These are phyloP conservation scores for Eristalis pertinax DNA, from an alignment of 2,888 invertebrate genomes.

Conservation along the genomic window DNA sequence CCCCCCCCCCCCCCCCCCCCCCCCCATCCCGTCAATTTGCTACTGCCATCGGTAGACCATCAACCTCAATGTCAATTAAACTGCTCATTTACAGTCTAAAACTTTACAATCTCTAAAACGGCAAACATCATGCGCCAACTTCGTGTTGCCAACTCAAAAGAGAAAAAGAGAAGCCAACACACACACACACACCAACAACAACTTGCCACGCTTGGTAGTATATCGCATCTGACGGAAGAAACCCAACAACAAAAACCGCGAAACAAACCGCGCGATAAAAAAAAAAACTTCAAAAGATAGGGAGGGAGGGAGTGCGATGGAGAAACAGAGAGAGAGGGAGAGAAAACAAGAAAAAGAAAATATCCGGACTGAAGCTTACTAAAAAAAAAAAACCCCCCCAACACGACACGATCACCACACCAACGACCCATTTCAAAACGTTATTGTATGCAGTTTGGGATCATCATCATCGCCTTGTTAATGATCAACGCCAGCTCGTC, in stretches of 20 bases:
- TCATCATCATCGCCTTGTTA: conserved; percentile 48
- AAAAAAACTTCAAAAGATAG: too few species aligned
- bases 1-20: background rate
- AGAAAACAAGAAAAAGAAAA: conserved; percentile 34
- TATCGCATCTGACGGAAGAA: conserved; percentile 52
- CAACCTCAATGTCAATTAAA: conserved; percentile 63
- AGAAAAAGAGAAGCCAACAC: conserved; percentile 16
- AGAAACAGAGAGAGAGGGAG: background rate
- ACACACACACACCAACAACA: conserved; percentile 16
- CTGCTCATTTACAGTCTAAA: conserved; percentile 42
- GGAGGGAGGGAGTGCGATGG: conserved; percentile 21
- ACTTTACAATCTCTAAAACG: conserved; percentile 57
- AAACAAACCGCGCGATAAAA: background rate
- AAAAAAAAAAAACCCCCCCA: conserved; percentile 28
- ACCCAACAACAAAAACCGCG: conserved; percentile 5
- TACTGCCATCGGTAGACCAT: background rate
- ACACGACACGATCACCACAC: conserved; percentile 13
- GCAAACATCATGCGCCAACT: conserved; percentile 58
- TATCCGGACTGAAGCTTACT: conserved; percentile 57
- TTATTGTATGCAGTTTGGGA: conserved; percentile 32
- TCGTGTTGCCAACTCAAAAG: conserved; percentile 63
- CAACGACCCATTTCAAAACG: conserved; percentile 60
- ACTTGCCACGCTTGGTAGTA: conserved; percentile 50
- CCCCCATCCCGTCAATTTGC: background rate
- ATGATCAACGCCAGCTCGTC: conserved; percentile 10